Conservation (phyloP, 37 sponge, comb jelly and placozoan genomes). For the Aphrocallistes beatrix region DNA sequence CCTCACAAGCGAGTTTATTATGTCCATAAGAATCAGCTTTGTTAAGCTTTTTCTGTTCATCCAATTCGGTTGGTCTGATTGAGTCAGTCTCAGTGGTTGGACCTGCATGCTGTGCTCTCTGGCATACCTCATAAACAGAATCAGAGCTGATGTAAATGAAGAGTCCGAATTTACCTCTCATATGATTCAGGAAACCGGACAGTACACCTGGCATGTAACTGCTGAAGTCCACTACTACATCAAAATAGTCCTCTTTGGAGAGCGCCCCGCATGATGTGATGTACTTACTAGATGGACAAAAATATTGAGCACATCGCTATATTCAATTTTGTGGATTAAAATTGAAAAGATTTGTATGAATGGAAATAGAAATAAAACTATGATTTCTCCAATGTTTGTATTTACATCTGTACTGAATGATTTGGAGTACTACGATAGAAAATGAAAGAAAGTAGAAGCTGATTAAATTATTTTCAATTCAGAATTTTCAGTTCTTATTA, state of each 20-base stretch:
- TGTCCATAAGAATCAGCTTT: constrained; percentile 27
- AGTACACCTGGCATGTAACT: constrained; percentile 19
- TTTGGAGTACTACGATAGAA: too few relatives aligned
- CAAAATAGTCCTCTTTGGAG: constrained; percentile 19
- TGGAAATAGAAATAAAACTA: too few relatives aligned
- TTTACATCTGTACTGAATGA: too few relatives aligned
- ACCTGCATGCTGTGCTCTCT: not conserved
- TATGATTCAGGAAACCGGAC: not conserved
- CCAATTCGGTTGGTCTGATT: not conserved
- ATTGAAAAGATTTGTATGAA: too few relatives aligned
- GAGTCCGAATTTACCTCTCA: not conserved
- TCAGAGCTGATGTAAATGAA: constrained; percentile 40
- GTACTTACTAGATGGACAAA: not conserved
- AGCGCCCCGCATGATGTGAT: not conserved
- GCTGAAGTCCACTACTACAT: constrained; percentile 31
- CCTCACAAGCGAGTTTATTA: constrained; percentile 24
- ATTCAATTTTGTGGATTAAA: too few relatives aligned
- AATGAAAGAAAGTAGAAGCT: too few relatives aligned
- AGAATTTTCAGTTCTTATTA: too few relatives aligned
- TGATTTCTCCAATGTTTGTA: too few relatives aligned
- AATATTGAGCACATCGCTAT: too few relatives aligned
- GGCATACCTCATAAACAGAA: constrained; percentile 38
- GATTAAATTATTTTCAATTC: too few relatives aligned
- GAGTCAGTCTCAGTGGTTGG: constrained; percentile 22
- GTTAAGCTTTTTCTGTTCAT: not conserved